Conservation (phyloP, 2,113 vertebrate species). For the Gopherus flavomarginatus region DNA sequence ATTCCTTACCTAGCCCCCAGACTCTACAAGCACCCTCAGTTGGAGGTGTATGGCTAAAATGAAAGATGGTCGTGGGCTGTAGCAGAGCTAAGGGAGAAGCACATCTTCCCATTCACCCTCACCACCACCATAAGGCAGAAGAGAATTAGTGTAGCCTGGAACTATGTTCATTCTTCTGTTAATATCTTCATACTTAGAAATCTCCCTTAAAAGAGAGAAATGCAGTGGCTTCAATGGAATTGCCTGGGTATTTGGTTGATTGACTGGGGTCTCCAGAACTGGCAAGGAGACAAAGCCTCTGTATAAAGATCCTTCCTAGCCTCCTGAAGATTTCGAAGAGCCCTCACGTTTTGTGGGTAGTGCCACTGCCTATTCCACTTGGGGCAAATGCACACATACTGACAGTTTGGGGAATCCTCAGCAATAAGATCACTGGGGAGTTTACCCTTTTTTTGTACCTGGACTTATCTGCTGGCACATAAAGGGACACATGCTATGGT, state of each 20-base stretch:
- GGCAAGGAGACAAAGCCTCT: background rate
- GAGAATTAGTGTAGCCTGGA: rapidly evolving
- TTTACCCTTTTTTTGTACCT: conserved; percentile 3
- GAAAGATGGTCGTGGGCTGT: rapidly evolving
- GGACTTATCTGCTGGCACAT: background rate
- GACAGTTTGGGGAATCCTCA: background rate
- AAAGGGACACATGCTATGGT: background rate
- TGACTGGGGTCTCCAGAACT: background rate
- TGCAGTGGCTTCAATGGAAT: background rate
- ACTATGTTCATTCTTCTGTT: background rate
- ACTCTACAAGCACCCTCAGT: background rate
- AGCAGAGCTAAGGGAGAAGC: background rate
- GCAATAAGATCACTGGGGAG: background rate
- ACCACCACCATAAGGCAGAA: background rate
- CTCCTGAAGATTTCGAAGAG: background rate
- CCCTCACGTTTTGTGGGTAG: background rate
- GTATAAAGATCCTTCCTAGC: background rate
- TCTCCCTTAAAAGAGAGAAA: background rate
- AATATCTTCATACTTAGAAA: background rate
- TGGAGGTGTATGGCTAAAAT: background rate
- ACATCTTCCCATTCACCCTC: background rate
- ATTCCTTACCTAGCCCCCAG: background rate
- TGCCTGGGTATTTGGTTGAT: background rate
- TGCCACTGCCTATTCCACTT: background rate
- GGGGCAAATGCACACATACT: background rate